A percentile compares a stretch with the other conserved stretches of the same genome.
phyloP scores from a whole-genome alignment of 2,113 vertebrate genomes.

The Corythornis cristatus region DNA sequence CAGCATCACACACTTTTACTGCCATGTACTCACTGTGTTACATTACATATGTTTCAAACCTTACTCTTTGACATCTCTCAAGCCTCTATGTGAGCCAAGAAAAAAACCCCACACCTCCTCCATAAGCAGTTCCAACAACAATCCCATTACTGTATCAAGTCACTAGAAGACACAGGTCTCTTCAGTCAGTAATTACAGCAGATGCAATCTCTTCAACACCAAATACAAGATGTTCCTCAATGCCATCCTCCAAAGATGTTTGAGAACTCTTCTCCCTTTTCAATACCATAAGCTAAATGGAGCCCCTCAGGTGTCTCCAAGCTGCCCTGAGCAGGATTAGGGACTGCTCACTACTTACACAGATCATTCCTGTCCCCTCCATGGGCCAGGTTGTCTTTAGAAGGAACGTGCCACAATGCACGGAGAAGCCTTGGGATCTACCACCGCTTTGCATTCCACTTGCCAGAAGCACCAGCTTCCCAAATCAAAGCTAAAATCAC shows the following conservation, averaged over 20 bases:
- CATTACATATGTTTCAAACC: neutral
- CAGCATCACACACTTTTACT: neutral
- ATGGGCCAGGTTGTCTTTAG: neutral
- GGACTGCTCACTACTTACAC: neutral
- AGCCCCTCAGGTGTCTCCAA: neutral
- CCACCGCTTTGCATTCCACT: neutral
- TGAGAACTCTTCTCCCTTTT: neutral
- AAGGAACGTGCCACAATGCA: neutral
- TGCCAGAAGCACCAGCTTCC: constrained; percentile 11
- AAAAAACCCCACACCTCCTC: neutral
- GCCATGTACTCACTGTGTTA: neutral
- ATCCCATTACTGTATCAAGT: neutral
- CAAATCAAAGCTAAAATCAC: neutral
- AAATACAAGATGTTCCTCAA: neutral
- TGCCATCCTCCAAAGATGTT: neutral
- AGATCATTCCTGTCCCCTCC: neutral
- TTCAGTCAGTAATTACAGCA: neutral
- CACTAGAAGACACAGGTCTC: neutral
- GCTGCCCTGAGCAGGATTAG: neutral
- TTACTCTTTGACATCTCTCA: neutral
- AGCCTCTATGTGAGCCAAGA: neutral
- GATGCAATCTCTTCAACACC: neutral
- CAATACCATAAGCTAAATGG: fast-evolving
- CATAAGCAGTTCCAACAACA: neutral
- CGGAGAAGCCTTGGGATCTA: neutral